Evolutionary conservation across 2,888 invertebrate genomes (phyloP).

Genomic region (Xylota segnis): DNA sequence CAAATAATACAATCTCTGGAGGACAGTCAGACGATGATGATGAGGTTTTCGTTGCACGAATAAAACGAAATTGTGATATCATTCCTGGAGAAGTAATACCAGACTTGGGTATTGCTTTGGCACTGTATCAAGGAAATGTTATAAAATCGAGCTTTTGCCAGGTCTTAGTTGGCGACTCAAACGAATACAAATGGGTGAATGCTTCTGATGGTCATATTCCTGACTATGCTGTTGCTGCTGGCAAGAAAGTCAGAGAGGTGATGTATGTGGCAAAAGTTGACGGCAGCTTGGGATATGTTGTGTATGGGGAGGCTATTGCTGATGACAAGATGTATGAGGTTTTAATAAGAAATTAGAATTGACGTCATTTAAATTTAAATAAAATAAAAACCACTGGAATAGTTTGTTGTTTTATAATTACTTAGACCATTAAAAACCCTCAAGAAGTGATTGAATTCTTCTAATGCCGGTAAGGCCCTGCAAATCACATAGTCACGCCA

Average conservation of each 20-base stretch:
- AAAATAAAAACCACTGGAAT: background rate
- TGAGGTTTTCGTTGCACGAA: background rate
- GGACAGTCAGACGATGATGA: background rate
- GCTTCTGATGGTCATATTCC: slow-evolving; percentile 2
- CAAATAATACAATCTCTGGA: slow-evolving; percentile 8
- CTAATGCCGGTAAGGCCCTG: too few relatives aligned
- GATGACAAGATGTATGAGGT: background rate
- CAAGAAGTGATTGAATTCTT: too few relatives aligned
- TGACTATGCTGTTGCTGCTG: slow-evolving; percentile 4
- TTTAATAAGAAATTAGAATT: background rate
- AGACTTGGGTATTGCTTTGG: background rate
- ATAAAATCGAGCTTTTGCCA: background rate
- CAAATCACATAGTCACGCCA: too few relatives aligned
- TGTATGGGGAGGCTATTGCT: background rate
- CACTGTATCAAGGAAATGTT: background rate
- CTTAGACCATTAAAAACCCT: too few relatives aligned
- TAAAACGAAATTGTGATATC: background rate
- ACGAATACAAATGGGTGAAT: background rate
- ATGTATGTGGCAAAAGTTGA: background rate
- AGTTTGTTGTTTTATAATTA: background rate
- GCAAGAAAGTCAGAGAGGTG: background rate
- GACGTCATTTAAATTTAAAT: background rate
- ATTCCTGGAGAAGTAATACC: slow-evolving; percentile 5
- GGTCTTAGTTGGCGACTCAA: background rate
- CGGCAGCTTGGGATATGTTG: background rate